A percentile compares a stretch with the other conserved stretches of the same genome.
phyloP scores from a whole-genome alignment of 2,113 vertebrate genomes.

The Psilopsiagon aurifrons region DNA sequence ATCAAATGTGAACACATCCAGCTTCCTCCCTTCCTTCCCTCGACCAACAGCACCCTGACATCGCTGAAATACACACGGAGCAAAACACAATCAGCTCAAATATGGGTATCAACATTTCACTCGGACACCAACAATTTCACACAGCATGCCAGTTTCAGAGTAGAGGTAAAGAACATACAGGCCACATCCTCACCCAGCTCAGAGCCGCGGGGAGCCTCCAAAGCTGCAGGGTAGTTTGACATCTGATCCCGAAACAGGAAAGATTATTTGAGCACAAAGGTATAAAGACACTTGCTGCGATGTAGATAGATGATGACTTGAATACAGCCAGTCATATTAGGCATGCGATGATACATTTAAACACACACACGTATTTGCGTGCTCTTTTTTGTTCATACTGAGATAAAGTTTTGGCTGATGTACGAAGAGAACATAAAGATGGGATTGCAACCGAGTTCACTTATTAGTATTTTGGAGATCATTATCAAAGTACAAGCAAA shows the following conservation, averaged over 20 bases:
- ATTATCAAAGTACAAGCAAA: neutral
- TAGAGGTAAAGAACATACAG: neutral
- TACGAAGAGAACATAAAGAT: neutral
- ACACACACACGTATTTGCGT: neutral
- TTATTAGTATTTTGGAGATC: neutral
- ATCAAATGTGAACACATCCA: fast-evolving
- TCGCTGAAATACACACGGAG: fast-evolving
- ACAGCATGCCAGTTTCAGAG: fast-evolving
- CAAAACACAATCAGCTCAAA: fast-evolving
- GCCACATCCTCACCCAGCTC: neutral
- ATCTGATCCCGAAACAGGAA: neutral
- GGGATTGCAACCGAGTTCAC: neutral
- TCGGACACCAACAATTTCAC: neutral
- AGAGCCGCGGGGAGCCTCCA: fast-evolving
- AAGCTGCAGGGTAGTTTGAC: neutral
- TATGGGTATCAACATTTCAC: fast-evolving
- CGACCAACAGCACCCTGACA: neutral
- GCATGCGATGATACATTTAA: neutral
- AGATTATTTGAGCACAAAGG: neutral
- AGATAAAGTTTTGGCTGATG: neutral
- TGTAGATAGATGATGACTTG: neutral
- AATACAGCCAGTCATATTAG: neutral
- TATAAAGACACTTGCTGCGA: neutral
- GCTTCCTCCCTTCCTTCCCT: neutral
- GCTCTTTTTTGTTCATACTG: neutral